Base-by-base conservation (phyloP, 1,140 invertebrate species). In the Zaprionus ornatus region DNA sequence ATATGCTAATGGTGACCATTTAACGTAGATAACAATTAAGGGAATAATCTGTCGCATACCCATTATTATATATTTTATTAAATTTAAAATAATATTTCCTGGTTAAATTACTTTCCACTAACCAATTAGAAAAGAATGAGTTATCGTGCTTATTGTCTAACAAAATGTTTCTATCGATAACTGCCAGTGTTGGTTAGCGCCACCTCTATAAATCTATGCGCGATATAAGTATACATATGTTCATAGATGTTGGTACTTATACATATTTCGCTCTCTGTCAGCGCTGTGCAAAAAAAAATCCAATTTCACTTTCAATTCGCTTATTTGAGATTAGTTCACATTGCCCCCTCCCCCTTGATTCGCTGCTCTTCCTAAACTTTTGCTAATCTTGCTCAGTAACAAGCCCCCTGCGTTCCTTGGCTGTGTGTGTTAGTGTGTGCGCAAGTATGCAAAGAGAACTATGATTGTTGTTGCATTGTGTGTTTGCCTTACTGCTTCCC, bases 261-360 rank as follows among this genome's bases (percentile, higher is more conserved):
- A 1, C 19, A 12, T 4, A n/a, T n/a, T n/a, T n/a, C n/a, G n/a
- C 45, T 5, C 19, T 50, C 17, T 23, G 27, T 45, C 25, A 19
- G 32, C 23, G 6, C 19, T 40, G 63, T 29, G 55, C 19, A 45
- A 57, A 3, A 29, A 29, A 29, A 32, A 73, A 60, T 67, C 52
- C 66, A 72, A 71, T 73, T 73, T 77, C 74, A 77, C 74, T 77
- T 73, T 66, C 70, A 60, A 65, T 73, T 52, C 74, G 56, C 68
- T 76, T 65, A 63, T 57, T 74, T 63, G 25, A 74, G 66, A 70
- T 69, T 70, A 63, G 55, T 66, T 72, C 62, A 40, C 35, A 70
- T 27, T 19, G 27, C 25, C 17, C 25, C 29, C n/a, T 21, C 6
- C 17, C 54, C 40, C 42, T 2, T 23, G n/a, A 23, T 32, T 45